Conservation (phyloP, 2,888 invertebrate species). For the Aspidiotus destructor region DNA sequence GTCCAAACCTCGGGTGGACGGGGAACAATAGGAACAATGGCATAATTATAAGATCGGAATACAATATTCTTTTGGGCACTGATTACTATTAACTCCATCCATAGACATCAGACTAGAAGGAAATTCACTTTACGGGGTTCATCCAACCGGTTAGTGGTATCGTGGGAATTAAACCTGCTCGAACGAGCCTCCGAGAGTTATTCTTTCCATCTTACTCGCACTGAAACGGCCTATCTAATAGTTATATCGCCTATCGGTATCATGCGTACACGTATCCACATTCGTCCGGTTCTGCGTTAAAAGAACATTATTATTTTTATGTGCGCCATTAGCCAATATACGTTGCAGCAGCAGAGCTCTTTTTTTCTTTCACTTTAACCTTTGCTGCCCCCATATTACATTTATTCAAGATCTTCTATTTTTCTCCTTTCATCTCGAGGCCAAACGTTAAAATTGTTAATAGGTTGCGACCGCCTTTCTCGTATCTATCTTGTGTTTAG, state of each 20-base stretch:
- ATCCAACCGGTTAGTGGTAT: conserved; percentile 30
- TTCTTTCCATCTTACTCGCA: conserved; percentile 19
- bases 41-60: neutral
- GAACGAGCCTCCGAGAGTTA: conserved; percentile 21
- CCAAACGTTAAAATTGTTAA: conserved; percentile 32
- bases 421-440: conserved; percentile 31
- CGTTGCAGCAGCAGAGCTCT: conserved; percentile 7
- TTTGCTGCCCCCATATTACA: conserved; percentile 32
- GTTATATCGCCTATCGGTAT: conserved; percentile 31
- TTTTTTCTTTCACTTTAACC: conserved; percentile 31
- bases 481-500: neutral
- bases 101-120: conserved; percentile 14
- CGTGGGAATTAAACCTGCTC: conserved; percentile 29
- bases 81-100: neutral
- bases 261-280: conserved; percentile 27
- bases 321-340: conserved; percentile 32
- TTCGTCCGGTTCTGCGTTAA: conserved; percentile 26
- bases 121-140: conserved; percentile 32
- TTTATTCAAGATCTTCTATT: conserved; percentile 27
- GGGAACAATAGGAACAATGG: neutral
- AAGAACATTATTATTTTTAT: conserved; percentile 33
- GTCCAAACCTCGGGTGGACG: neutral
- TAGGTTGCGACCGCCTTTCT: conserved; percentile 28
- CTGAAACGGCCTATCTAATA: conserved; percentile 19
- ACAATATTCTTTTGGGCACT: neutral